A percentile compares a stretch with the other conserved stretches of the same genome.
Evolutionary conservation across 1,140 invertebrate genomes (phyloP).

Genomic region (Eriocheir sinensis): DNA sequence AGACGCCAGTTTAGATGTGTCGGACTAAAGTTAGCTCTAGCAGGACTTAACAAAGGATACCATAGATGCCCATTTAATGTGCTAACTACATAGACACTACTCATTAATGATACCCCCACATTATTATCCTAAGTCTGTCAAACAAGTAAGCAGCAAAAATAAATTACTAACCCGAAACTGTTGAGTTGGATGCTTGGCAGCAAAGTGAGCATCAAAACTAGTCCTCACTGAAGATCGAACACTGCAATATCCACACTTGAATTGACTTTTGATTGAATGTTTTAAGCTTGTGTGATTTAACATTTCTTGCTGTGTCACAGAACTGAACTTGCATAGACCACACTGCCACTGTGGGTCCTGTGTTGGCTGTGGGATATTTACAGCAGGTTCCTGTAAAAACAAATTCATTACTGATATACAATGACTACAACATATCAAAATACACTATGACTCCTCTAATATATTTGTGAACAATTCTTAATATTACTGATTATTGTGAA

Average conservation of each 20-base stretch:
- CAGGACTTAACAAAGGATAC: no score
- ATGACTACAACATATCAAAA: neutral
- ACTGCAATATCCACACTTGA: constrained; percentile 86
- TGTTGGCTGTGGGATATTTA: constrained; percentile 6
- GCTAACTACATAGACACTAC: no score
- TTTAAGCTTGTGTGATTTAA: constrained; percentile 79
- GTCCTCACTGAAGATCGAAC: constrained; percentile 84
- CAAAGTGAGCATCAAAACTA: constrained; percentile 85
- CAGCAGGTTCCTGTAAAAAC: constrained; percentile 14
- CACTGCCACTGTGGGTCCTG: constrained; percentile 85
- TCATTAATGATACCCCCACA: no score
- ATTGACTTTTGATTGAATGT: constrained; percentile 85
- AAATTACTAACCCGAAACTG: constrained; percentile 70
- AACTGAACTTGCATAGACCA: constrained; percentile 86
- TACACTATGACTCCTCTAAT: neutral
- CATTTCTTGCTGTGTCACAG: constrained; percentile 85
- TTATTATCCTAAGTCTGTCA: no score
- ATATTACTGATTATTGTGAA: no score
- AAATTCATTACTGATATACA: constrained; percentile 8
- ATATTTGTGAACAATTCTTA: neutral
- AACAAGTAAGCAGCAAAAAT: neutral
- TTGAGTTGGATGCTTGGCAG: constrained; percentile 82
- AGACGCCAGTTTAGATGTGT: no score
- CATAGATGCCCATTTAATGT: no score
- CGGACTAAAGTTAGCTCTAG: no score